Conservation (phyloP, 2,888 invertebrate species). For the Anagyrus pseudococci region DNA sequence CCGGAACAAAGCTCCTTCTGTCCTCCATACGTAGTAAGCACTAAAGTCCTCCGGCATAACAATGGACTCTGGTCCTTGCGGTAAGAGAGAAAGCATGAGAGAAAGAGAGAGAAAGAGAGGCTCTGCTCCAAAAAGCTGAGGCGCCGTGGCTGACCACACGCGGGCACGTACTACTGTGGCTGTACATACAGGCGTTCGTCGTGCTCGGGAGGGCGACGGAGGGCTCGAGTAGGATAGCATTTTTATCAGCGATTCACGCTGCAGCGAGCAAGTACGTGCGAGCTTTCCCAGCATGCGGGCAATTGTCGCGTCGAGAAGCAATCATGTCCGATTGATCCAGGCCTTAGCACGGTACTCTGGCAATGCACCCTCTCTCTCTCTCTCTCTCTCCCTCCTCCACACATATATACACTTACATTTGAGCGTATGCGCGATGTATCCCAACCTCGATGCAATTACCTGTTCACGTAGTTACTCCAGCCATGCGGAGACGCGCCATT, state of each 20-base stretch:
- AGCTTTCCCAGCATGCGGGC: neutral
- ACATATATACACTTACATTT: too few relatives aligned
- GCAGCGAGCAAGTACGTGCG: neutral
- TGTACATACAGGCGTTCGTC: neutral
- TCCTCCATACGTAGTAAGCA: constrained; percentile 6
- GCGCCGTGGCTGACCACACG: neutral
- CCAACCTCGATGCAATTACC: too few relatives aligned
- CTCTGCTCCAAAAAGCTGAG: too few relatives aligned
- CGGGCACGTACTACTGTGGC: neutral
- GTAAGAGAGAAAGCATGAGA: too few relatives aligned
- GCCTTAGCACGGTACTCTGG: neutral
- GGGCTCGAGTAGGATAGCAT: neutral
- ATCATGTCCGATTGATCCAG: constrained; percentile 23
- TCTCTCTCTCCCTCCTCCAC: too few relatives aligned
- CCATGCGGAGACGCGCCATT: too few relatives aligned
- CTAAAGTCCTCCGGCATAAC: constrained; percentile 10
- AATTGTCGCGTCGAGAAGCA: constrained; percentile 17
- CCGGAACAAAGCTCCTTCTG: too few relatives aligned
- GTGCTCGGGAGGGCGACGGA: too few relatives aligned
- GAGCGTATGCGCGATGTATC: too few relatives aligned
- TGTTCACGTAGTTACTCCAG: too few relatives aligned
- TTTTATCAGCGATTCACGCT: constrained; percentile 5
- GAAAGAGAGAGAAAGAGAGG: neutral
- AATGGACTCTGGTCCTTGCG: neutral
- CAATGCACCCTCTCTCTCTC: too few relatives aligned